Conservation (phyloP, 1,140 invertebrate genomes). For the Leguminivora glycinivorella region DNA sequence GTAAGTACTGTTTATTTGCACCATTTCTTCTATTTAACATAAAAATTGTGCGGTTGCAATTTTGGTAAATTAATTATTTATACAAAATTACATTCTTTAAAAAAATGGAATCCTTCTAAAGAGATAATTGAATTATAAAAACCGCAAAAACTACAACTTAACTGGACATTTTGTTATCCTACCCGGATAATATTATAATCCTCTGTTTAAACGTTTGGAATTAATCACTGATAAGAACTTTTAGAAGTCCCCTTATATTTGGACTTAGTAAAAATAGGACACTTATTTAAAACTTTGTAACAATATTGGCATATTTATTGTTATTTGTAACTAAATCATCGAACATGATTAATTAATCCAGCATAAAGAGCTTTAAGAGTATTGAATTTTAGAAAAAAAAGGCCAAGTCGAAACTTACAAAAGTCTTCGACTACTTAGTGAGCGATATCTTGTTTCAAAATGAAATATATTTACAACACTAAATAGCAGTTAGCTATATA, state of each 20-base stretch:
- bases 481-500: too few relatives aligned
- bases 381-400: not conserved
- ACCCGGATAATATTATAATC: not conserved
- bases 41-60: too few relatives aligned
- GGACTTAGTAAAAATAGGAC: not conserved
- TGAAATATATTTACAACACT: too few relatives aligned
- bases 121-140: not conserved
- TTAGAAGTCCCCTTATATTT: not conserved
- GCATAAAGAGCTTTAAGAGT: slow-evolving; percentile 19
- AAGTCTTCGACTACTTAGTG: too few relatives aligned
- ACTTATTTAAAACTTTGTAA: not conserved
- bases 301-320: not conserved
- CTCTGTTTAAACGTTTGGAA: not conserved
- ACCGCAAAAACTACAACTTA: not conserved
- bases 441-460: too few relatives aligned
- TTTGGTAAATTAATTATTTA: too few relatives aligned
- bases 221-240: not conserved
- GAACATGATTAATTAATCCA: slow-evolving; percentile 10
- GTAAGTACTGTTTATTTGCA: too few relatives aligned
- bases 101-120: slow-evolving; percentile 9
- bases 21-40: too few relatives aligned
- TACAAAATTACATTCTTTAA: not conserved
- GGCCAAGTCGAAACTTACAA: not conserved
- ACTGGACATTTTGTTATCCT: not conserved
- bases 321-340: not conserved